A percentile compares a stretch with the other conserved stretches of the same genome.
These are phyloP conservation scores for Indicator indicator DNA, from an alignment of 2,113 vertebrate species.

Conservation along the genomic window DNA sequence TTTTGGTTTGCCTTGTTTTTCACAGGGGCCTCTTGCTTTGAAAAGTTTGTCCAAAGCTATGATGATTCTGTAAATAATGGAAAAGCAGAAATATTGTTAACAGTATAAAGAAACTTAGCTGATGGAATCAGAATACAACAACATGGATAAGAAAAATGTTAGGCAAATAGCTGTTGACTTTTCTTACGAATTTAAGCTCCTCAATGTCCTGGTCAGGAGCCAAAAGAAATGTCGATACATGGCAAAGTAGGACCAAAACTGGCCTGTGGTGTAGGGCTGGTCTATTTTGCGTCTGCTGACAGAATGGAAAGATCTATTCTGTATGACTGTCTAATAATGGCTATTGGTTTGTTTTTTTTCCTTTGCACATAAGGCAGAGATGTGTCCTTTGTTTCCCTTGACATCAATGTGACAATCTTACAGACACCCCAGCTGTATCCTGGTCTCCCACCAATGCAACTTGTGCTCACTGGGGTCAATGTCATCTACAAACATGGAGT, in stretches of 20 bases:
- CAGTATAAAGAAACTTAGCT: neutral
- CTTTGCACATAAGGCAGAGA: neutral
- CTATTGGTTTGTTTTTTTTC: neutral
- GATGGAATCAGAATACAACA: neutral
- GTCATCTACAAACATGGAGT: fast-evolving
- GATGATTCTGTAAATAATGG: too few relatives aligned
- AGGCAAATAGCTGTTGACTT: neutral
- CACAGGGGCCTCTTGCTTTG: neutral
- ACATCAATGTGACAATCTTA: neutral
- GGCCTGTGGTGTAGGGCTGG: neutral
- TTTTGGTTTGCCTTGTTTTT: neutral
- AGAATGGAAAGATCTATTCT: neutral
- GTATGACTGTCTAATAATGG: neutral
- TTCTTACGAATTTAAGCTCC: neutral
- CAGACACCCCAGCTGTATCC: too few relatives aligned
- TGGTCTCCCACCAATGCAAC: neutral
- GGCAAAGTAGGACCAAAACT: neutral
- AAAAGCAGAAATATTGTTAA: neutral
- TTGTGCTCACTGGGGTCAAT: neutral
- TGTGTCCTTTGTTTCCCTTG: neutral
- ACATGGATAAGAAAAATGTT: neutral
- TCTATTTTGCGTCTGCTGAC: neutral
- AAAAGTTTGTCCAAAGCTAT: neutral
- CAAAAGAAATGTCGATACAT: neutral
- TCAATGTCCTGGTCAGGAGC: neutral